Evolutionary conservation across 1,140 invertebrate species (phyloP).

Genomic region (Riptortus pedestris): DNA sequence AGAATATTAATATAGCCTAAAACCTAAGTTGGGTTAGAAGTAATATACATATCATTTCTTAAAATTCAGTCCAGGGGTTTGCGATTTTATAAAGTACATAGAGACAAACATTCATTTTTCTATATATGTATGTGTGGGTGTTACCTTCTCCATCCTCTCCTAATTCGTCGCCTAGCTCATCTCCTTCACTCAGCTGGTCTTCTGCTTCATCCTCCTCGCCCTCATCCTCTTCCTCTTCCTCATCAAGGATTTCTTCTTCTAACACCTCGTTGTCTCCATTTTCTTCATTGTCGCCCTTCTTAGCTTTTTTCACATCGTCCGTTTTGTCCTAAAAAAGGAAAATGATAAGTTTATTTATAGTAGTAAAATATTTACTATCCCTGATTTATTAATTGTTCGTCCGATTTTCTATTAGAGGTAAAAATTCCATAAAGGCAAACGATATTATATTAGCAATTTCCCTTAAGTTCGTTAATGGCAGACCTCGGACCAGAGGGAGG

Average conservation of each 20-base stretch:
- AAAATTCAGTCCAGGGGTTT: too few species aligned
- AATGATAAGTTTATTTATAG: constrained; percentile 29
- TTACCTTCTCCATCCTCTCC: neutral
- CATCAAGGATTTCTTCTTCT: constrained; percentile 42
- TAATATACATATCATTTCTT: too few species aligned
- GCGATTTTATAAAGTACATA: too few species aligned
- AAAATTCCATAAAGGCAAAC: too few species aligned
- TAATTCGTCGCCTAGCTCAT: neutral
- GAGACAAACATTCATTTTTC: too few species aligned
- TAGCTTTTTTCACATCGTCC: constrained; percentile 62
- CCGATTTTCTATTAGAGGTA: neutral
- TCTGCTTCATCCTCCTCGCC: constrained; percentile 54
- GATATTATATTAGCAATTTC: too few species aligned
- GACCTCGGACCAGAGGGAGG: too few species aligned
- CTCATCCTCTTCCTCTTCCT: constrained; percentile 43
- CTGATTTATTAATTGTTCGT: neutral
- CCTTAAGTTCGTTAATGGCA: too few species aligned
- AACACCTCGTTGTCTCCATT: constrained; percentile 47
- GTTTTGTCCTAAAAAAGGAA: constrained; percentile 54
- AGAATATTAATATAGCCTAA: too few species aligned
- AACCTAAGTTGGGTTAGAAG: too few species aligned
- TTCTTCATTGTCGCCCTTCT: constrained; percentile 55
- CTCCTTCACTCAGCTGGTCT: constrained; percentile 35
- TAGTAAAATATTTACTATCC: neutral
- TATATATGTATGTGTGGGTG: too few species aligned